Percentiles rank a stretch among this genome's conserved stretches.
phyloP scores from a whole-genome alignment of 1,140 invertebrate genomes.

The Odontomachus brunneus region DNA sequence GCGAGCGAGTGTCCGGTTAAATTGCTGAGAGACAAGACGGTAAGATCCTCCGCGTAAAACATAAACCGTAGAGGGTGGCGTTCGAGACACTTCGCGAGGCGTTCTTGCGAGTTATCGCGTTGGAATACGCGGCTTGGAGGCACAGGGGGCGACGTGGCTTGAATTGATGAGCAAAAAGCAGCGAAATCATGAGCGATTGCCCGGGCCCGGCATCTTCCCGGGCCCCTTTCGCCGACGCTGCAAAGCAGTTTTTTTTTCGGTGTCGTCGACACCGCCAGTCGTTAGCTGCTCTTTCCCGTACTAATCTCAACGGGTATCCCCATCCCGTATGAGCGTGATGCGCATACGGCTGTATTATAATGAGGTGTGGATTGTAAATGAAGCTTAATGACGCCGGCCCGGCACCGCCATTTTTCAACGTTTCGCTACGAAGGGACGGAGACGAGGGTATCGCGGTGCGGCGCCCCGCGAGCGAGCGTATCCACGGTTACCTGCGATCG shows the following conservation, averaged over 20 bases:
- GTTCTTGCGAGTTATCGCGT: constrained; percentile 62
- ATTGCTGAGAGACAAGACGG: constrained; percentile 27
- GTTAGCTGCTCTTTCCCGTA: constrained; percentile 81
- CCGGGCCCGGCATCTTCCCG: constrained; percentile 57
- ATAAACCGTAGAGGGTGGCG: constrained; percentile 42
- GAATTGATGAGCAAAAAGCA: constrained; percentile 81
- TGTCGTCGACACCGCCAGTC: constrained; percentile 78
- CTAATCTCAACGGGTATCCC: constrained; percentile 79
- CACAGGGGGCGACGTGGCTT: constrained; percentile 70
- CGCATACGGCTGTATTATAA: constrained; percentile 78
- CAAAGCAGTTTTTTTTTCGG: constrained; percentile 78
- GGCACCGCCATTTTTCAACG: constrained; percentile 74
- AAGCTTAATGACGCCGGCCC: constrained; percentile 80
- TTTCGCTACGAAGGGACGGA: constrained; percentile 61
- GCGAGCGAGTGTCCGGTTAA: constrained; percentile 48
- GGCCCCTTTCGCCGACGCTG: constrained; percentile 61
- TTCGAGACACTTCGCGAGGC: constrained; percentile 49
- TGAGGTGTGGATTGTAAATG: constrained; percentile 84
- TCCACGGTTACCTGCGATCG: constrained; percentile 26
- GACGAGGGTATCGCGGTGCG: constrained; percentile 48
- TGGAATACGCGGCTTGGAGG: constrained; percentile 39
- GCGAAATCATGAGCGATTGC: constrained; percentile 80
- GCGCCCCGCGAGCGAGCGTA: background rate
- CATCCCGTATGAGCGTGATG: constrained; percentile 56
- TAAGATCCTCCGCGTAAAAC: background rate